These are phyloP conservation scores for Gymnothorax reevesii DNA, from an alignment of 2,797 vertebrate genomes.

Conservation along the genomic window DNA sequence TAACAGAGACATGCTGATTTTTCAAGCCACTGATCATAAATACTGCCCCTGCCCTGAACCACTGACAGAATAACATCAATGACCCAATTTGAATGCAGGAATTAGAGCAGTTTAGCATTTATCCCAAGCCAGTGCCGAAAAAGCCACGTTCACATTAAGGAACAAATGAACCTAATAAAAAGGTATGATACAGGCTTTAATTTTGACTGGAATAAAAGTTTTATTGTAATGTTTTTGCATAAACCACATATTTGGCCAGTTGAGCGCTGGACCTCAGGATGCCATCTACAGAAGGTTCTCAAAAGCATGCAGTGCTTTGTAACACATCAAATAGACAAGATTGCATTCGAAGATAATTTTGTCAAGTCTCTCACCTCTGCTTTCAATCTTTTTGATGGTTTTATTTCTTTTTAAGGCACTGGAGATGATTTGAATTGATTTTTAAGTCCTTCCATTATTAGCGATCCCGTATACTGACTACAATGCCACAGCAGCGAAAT, in stretches of 20 bases:
- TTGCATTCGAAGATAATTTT: conserved; percentile 39
- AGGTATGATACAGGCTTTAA: not conserved
- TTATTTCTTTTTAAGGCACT: conserved; percentile 57
- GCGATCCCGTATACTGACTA: conserved; percentile 54
- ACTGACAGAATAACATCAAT: too few relatives aligned
- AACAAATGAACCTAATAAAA: not conserved
- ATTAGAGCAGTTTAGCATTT: not conserved
- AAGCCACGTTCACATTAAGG: not conserved
- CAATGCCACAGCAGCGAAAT: conserved; percentile 64
- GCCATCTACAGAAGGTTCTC: not conserved
- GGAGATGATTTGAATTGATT: conserved; percentile 71
- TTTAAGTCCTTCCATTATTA: conserved; percentile 71
- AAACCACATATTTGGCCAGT: not conserved
- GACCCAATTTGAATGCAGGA: too few relatives aligned
- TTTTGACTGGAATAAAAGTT: not conserved
- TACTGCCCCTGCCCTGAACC: too few relatives aligned
- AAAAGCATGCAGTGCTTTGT: not conserved
- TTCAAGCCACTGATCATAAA: too few relatives aligned
- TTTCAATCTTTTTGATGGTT: conserved; percentile 55
- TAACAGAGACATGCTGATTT: too few relatives aligned
- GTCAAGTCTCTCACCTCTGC: conserved; percentile 49
- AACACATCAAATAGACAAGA: conserved; percentile 10
- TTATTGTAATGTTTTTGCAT: not conserved
- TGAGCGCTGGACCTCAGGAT: not conserved
- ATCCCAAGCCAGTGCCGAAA: not conserved